phyloP scores from a whole-genome alignment of 1,140 invertebrate species.

The Aphelenchoides avenae region DNA sequence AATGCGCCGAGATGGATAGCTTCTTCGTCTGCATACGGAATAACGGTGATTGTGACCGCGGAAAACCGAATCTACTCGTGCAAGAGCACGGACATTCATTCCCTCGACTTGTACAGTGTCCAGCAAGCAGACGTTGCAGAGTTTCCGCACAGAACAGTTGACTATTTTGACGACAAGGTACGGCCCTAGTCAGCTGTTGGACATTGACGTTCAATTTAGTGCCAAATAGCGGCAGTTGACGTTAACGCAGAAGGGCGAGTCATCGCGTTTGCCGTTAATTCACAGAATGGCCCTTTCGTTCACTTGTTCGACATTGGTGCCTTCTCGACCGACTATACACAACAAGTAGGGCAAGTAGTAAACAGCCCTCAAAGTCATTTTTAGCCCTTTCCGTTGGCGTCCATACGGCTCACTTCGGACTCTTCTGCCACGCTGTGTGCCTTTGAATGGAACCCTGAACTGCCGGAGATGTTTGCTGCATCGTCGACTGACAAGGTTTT shows the following conservation, averaged over 20 bases:
- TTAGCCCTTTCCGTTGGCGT: constrained; percentile 52
- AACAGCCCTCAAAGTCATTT: constrained; percentile 15
- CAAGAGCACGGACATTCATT: constrained; percentile 24
- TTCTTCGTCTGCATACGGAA: constrained; percentile 40
- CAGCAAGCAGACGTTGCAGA: constrained; percentile 31
- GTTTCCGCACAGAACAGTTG: constrained; percentile 15
- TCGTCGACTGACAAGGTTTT: constrained; percentile 60
- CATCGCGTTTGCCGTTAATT: constrained; percentile 32
- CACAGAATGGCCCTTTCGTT: constrained; percentile 36
- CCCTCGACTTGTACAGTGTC: constrained; percentile 14
- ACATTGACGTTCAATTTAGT: constrained; percentile 14
- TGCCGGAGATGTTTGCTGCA: constrained; percentile 59
- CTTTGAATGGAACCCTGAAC: constrained; percentile 63
- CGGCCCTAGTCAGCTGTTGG: not conserved
- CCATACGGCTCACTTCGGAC: constrained; percentile 45
- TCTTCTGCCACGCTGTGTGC: constrained; percentile 44
- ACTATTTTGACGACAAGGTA: constrained; percentile 15
- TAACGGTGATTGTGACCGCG: constrained; percentile 22
- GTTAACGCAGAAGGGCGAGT: constrained; percentile 43
- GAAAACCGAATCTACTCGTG: constrained; percentile 14
- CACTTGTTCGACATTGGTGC: constrained; percentile 37
- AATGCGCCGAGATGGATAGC: constrained; percentile 14
- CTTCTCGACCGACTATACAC: constrained; percentile 18
- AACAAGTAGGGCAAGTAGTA: constrained; percentile 26
- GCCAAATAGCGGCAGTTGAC: constrained; percentile 24